Base-by-base conservation (phyloP, 2,797 vertebrate species). In the Luscinia megarhynchos region DNA sequence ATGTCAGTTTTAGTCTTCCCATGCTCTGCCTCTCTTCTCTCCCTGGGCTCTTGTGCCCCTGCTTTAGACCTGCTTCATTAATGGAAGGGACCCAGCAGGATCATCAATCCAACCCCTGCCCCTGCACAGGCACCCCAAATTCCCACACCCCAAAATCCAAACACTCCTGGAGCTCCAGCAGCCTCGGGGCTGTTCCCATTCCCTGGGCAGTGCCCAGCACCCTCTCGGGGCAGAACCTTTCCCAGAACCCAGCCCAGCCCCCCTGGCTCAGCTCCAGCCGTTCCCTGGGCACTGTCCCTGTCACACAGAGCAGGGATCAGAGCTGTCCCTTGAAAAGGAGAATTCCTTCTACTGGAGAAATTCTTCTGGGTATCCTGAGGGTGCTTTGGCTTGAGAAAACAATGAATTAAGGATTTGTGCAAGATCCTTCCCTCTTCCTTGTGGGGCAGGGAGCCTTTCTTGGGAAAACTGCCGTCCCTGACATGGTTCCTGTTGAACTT, bases 231-330 rank as follows among this genome's bases (percentile, higher is more conserved):
- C 27, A 51, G 16, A 51, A 51, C 50, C 50, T 51, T 51, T 29
- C 50, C 48, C 58, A 4, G 10, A 72, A 4, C 4, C 58, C 27
- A 27, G 0, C 48, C n/a, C 4, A 4, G 0, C 21, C n/a, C 26
- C 40, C 15, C 58, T 40, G 58, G 38, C 11, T 1, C 40, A 36
- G 27, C 27, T 22, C 32, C 14, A 6, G 38, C 32, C 0, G 0
- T 17, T 32, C 38, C 26, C 38, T 69, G 78, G 21, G 0, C 5
- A 3, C 10, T 51, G 36, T 62, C 36, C 14, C 48, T 51, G 27
- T 51, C 50, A 51, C 50, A 50, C 26, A 29, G 15, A 29, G 50
- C 50, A 32, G 53, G 11, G 19, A 8, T 45, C 2, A 0, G 27
- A 68, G 38, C 64, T 36, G 32, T 12, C 38, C 26, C 21, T 26